Conservation (phyloP, 2,888 invertebrate genomes). For the Leptopterna dolabrata region DNA sequence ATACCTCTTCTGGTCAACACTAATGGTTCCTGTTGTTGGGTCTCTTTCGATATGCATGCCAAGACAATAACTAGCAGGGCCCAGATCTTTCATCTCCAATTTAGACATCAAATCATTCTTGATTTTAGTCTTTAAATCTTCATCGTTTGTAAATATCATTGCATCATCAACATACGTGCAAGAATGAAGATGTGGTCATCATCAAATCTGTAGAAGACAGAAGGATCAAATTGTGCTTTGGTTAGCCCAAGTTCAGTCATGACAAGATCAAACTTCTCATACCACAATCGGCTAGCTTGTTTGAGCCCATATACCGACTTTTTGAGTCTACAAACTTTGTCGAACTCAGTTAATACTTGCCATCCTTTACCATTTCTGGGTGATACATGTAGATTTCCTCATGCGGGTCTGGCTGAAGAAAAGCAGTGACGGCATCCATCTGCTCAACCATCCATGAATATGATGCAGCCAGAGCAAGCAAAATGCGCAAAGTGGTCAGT, state of each 20-base stretch:
- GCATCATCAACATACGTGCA: slow-evolving; percentile 61
- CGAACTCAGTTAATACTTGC: neutral
- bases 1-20: too few species aligned
- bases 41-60: slow-evolving; percentile 55
- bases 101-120: neutral
- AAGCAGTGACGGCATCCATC: slow-evolving; percentile 64
- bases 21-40: too few species aligned
- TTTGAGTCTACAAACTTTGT: slow-evolving; percentile 57
- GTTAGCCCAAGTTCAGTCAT: slow-evolving; percentile 26
- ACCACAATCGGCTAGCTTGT: slow-evolving; percentile 56
- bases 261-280: slow-evolving; percentile 45
- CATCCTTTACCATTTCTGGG: slow-evolving; percentile 8
- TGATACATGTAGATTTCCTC: slow-evolving; percentile 36
- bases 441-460: slow-evolving; percentile 57
- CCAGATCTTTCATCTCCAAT: slow-evolving; percentile 60
- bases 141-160: slow-evolving; percentile 48
- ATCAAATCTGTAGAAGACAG: slow-evolving; percentile 42
- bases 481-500: slow-evolving; percentile 61
- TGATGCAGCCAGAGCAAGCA: slow-evolving; percentile 62
- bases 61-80: slow-evolving; percentile 47
- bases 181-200: slow-evolving; percentile 38
- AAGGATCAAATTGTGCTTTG: slow-evolving; percentile 50
- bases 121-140: slow-evolving; percentile 30
- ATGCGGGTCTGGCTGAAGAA: slow-evolving; percentile 56
- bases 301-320: slow-evolving; percentile 60